Base-by-base conservation (phyloP, 1,140 invertebrate species). In the Asobara japonica region DNA sequence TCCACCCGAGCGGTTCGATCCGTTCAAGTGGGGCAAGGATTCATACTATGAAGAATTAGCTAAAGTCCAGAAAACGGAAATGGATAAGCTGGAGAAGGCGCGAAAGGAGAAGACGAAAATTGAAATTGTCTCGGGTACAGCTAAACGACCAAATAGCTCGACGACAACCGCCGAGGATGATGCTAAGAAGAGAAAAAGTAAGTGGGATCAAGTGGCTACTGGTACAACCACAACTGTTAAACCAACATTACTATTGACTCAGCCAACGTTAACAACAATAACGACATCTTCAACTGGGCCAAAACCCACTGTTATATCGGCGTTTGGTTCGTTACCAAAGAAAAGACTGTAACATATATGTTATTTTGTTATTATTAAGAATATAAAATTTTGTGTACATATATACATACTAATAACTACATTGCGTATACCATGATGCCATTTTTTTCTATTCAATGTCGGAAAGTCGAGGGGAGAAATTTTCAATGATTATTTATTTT, bases 31-130 rank as follows among this genome's bases (percentile, higher is more conserved):
- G 96, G 92, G 92, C 7, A 94, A 95, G 82, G 95, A 97, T 79
- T 98, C 96, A 0, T 98, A 92, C 83, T 98, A 96, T 87, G 97
- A 98, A 86, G 95, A 97, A 81, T 86, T 98, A 45, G 94, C 95
- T 0, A 93, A 93, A 80, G 91, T 93, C 4, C 97, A 98, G 80
- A 97, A 96, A 87, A 85, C 91, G 7, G 96, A 98, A 87, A 98
- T 98, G 95, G 95, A 98, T 36, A 93, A 93, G 81, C 86, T 95
- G 61, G 96, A 97, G 78, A 97, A 97, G 79, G 95, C 97, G 78
- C 91, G 93, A 71, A 97, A 96, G 84, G 95, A 97, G 45, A 92
- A 93, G 83, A 91, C 94, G 11, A 97, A 97, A 87, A 94, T 96
- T 64, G 96, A 97, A 82, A 94, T 97, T 83, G 92, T 96, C 0